phyloP scores from a whole-genome alignment of 2,113 vertebrate genomes.

The Python bivittatus region DNA sequence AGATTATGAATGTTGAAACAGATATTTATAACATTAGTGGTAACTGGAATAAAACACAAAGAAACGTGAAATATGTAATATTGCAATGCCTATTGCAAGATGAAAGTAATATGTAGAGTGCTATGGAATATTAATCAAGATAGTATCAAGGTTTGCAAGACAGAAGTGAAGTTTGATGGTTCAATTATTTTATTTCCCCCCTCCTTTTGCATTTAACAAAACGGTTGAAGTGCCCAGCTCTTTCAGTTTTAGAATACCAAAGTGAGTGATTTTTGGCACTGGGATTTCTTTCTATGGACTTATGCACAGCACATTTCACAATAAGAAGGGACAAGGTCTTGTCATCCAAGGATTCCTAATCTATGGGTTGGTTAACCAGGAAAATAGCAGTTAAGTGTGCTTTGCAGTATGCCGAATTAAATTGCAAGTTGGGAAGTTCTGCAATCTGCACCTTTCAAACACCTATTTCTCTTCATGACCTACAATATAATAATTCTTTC shows the following conservation, averaged over 20 bases:
- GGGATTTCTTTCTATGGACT: background rate
- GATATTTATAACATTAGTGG: slow-evolving; percentile 21
- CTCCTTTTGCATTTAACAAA: background rate
- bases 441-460: background rate
- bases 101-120: slow-evolving; percentile 1
- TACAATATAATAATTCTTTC: background rate
- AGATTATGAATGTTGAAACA: slow-evolving; percentile 32
- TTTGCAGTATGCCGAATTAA: background rate
- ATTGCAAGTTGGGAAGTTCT: background rate
- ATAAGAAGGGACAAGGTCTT: background rate
- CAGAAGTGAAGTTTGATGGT: background rate
- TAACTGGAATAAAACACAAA: slow-evolving; percentile 30
- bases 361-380: background rate
- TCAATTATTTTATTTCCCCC: background rate
- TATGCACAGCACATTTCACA: background rate
- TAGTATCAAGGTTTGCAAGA: accelerated
- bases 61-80: background rate
- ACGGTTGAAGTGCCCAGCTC: background rate
- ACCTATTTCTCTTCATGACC: background rate
- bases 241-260: background rate
- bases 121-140: slow-evolving; percentile 18
- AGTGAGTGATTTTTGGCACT: background rate
- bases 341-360: background rate
- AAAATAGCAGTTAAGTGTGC: background rate
- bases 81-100: background rate